Evolutionary conservation across 2,797 vertebrate species (phyloP), one percentile per base, ranked within the genome.

Genomic region (Coccyzus lansbergi): DNA sequence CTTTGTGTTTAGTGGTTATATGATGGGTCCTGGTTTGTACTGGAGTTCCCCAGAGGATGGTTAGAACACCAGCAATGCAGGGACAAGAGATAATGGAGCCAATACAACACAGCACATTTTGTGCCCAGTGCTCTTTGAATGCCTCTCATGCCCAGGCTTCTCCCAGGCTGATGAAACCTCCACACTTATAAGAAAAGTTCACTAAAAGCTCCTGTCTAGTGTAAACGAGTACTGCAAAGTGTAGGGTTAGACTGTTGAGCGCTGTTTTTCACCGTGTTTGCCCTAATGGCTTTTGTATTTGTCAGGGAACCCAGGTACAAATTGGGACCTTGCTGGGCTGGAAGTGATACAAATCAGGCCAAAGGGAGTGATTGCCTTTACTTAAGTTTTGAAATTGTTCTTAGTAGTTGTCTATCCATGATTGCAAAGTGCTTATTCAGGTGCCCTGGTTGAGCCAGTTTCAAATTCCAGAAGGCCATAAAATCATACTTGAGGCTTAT

Each of bases 201-300:
- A 4, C 0, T 1, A 33, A 72, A 34, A 1, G 0, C 17, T 72
- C 40, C 42, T 6, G 1, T 4, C 10, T 2, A 28, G 15, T 4
- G 9, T 4, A 28, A 44, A 16, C 2, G 10, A 8, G n/a, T 13
- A 34, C 44, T 7, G 46, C 46, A 48, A 48, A 22, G 46, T 21
- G 46, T 24, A 48, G 46, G 49, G 49, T 28, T 52, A 16, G 26
- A 25, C 49, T 52, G 26, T 49, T 52, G 49, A 28, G 15, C 52
- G 49, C 49, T 28, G 26, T 28, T 52, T 26, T 26, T 28, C 49
- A 28, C 49, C 8, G 12, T 28, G 49, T 26, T 52, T 52, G 49
- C 26, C 24, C 9, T 52, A 52, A 28, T 16, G 15, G 49, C 49
- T 28, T 52, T 16, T 52, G 49, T 52, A 28, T 52, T 52, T 52